phyloP scores from a whole-genome alignment of 2,797 vertebrate genomes.

The Typhlichthys eigenmanni region DNA sequence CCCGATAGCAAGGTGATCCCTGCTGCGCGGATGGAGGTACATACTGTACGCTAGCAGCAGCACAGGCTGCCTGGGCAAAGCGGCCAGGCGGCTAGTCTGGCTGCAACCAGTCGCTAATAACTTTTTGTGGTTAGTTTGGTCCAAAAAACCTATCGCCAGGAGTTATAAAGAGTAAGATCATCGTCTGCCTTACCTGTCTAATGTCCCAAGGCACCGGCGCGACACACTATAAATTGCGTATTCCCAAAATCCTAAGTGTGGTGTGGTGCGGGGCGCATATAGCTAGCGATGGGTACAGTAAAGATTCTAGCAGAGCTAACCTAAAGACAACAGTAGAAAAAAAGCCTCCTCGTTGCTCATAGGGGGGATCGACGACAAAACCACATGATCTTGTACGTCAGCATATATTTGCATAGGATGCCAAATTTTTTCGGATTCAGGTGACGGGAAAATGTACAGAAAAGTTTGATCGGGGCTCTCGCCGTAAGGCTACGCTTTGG shows the following conservation, averaged over 20 bases:
- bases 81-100: conserved; percentile 51
- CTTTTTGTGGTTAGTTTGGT: conserved; percentile 56
- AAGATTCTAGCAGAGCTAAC: conserved; percentile 73
- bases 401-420: conserved; percentile 93
- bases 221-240: conserved; percentile 64
- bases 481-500: background rate
- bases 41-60: conserved; percentile 27
- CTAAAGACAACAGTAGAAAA: conserved; percentile 70
- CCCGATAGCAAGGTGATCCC: conserved; percentile 45
- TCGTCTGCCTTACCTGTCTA: conserved; percentile 83
- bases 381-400: conserved; percentile 96
- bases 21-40: conserved; percentile 54
- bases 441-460: conserved; percentile 75
- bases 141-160: conserved; percentile 18
- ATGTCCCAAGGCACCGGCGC: conserved; percentile 53
- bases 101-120: conserved; percentile 52
- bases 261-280: conserved; percentile 60
- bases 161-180: conserved; percentile 51
- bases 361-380: conserved; percentile 89
- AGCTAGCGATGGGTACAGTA: conserved; percentile 67
- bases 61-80: conserved; percentile 31
- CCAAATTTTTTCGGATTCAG: conserved; percentile 79
- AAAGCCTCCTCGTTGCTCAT: conserved; percentile 78
- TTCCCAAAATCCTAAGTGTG: conserved; percentile 68
- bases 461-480: conserved; percentile 73